phyloP scores from a whole-genome alignment of 2,113 vertebrate species.

The Campylomormyrus numenius region DNA sequence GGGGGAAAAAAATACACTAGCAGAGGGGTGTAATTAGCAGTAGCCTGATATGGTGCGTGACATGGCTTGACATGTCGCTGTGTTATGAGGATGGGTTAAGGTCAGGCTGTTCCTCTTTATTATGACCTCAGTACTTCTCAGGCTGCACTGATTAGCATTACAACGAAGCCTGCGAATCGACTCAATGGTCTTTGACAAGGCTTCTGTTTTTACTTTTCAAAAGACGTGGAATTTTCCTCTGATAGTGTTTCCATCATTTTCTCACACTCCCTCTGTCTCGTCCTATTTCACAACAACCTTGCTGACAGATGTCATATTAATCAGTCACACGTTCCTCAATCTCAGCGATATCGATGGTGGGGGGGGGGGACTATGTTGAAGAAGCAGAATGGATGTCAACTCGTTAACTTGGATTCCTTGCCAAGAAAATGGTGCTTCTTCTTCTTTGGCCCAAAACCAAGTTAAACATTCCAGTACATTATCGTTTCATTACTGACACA shows the following conservation, averaged over 20 bases:
- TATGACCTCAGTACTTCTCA: conserved; percentile 35
- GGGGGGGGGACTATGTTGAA: conserved; percentile 43
- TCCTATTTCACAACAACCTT: conserved; percentile 50
- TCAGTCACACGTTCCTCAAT: conserved; percentile 51
- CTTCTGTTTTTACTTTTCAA: conserved; percentile 30
- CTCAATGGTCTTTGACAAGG: conserved; percentile 36
- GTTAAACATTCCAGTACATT: conserved; percentile 45
- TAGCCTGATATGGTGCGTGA: conserved; percentile 9
- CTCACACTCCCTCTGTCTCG: conserved; percentile 41
- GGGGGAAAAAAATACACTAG: background rate
- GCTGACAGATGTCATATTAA: conserved; percentile 53
- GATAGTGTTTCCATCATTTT: conserved; percentile 36
- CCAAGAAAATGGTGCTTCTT: conserved; percentile 52
- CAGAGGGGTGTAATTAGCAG: conserved; percentile 14
- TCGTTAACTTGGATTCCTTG: conserved; percentile 47
- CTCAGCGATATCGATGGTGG: conserved; percentile 47
- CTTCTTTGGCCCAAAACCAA: conserved; percentile 46
- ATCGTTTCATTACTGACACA: conserved; percentile 42
- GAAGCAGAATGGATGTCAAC: conserved; percentile 57
- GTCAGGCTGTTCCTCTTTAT: conserved; percentile 28
- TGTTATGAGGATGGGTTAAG: conserved; percentile 17
- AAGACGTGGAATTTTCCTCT: conserved; percentile 46
- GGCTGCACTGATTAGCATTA: conserved; percentile 39
- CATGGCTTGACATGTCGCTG: background rate
- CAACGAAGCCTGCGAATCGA: conserved; percentile 31